These are phyloP conservation scores for Peromyscus eremicus DNA, from an alignment of 2,797 vertebrate genomes.

Conservation along the genomic window DNA sequence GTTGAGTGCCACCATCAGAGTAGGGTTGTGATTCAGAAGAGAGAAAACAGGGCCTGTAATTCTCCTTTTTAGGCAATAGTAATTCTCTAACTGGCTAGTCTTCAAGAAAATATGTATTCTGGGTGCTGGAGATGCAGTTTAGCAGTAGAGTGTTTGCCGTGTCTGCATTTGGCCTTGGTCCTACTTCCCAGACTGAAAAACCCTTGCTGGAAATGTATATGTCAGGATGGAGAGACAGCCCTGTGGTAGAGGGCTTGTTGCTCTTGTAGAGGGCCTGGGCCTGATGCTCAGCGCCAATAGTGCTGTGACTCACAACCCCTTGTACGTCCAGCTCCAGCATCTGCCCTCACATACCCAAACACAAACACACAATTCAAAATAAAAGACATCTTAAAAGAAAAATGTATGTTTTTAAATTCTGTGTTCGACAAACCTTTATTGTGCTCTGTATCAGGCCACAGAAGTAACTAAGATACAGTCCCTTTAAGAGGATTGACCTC, in stretches of 20 bases:
- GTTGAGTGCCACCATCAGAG: not conserved
- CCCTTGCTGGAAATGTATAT: not conserved
- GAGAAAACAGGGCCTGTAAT: not conserved
- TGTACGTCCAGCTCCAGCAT: not conserved
- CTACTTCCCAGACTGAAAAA: not conserved
- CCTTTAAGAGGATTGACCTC: slow-evolving; percentile 15
- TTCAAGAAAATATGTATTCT: slow-evolving; percentile 25
- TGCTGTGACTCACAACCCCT: not conserved
- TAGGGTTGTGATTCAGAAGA: not conserved
- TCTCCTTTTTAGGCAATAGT: not conserved
- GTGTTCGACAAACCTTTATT: not conserved
- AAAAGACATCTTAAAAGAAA: not conserved
- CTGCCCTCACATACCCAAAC: not conserved
- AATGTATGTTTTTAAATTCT: slow-evolving; percentile 15
- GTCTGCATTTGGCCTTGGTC: not conserved
- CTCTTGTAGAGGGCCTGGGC: not conserved
- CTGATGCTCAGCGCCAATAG: not conserved
- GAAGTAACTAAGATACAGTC: not conserved
- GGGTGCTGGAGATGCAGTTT: not conserved
- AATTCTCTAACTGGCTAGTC: slow-evolving; percentile 17
- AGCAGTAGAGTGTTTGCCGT: not conserved
- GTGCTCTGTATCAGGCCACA: not conserved
- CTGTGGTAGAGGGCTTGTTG: not conserved
- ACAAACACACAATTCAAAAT: not conserved
- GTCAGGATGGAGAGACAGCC: not conserved